Conservation (phyloP, 2,113 vertebrate species). For the Corvus hawaiiensis region DNA sequence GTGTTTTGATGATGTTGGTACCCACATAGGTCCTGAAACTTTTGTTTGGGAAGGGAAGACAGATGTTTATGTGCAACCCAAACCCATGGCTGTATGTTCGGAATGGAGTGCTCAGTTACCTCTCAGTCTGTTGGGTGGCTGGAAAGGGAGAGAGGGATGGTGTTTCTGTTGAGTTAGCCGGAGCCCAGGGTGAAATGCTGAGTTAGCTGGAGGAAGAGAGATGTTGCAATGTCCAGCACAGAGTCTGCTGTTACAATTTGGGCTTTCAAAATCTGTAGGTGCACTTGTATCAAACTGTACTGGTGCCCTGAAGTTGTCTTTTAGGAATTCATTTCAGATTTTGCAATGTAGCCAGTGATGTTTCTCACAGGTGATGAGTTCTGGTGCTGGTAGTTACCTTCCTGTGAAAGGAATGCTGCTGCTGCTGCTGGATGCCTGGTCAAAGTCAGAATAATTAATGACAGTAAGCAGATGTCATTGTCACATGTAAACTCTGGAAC, state of each 20-base stretch:
- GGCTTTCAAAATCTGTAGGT: neutral
- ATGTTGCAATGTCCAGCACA: neutral
- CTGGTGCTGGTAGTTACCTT: neutral
- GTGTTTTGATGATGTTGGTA: neutral
- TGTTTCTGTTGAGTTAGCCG: neutral
- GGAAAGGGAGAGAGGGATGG: neutral
- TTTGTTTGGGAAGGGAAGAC: neutral
- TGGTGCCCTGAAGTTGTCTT: neutral
- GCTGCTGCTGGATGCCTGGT: neutral
- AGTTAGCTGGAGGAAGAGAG: neutral
- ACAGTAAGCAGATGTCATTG: neutral
- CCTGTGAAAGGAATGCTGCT: neutral
- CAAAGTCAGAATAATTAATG: neutral
- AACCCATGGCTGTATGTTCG: neutral
- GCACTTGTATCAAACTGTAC: neutral
- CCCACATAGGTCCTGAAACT: neutral
- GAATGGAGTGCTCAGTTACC: neutral
- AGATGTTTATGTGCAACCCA: neutral
- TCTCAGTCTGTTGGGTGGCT: neutral
- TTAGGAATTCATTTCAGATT: neutral
- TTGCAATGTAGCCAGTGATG: accelerated
- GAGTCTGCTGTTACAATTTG: neutral
- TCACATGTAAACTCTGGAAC: neutral
- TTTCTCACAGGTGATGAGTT: neutral
- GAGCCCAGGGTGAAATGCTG: neutral